Evolutionary conservation across 2,797 vertebrate genomes (phyloP).

Genomic region (Acanthurus leucopareius): DNA sequence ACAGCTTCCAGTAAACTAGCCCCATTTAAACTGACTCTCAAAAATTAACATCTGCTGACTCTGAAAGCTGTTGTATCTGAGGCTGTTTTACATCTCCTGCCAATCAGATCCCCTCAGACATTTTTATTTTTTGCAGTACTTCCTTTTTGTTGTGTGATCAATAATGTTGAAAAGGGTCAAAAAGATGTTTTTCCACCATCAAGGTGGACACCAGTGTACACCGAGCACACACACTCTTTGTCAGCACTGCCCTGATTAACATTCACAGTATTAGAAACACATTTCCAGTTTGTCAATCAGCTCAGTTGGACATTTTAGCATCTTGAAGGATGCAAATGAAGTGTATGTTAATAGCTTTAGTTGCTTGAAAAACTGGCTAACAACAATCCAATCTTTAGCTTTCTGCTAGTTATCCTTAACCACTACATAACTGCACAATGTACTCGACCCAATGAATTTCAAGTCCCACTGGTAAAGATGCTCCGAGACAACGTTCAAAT

Average conservation of each 20-base stretch:
- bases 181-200: not conserved
- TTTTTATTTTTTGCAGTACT: not conserved
- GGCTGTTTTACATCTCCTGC: slow-evolving; percentile 1
- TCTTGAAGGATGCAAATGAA: not conserved
- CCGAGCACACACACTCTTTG: not conserved
- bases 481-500: not conserved
- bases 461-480: not conserved
- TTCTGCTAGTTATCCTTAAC: slow-evolving; percentile 28
- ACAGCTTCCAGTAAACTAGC: not conserved
- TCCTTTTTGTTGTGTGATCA: slow-evolving; percentile 10
- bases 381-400: not conserved
- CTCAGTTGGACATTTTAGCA: not conserved
- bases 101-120: not conserved
- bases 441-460: not conserved
- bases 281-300: not conserved
- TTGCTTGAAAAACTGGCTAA: not conserved
- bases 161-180: not conserved
- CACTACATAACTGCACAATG: slow-evolving; percentile 45
- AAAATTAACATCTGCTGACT: slow-evolving; percentile 20
- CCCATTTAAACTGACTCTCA: not conserved
- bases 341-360: slow-evolving; percentile 3
- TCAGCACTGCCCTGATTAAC: slow-evolving; percentile 10
- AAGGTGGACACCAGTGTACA: not conserved
- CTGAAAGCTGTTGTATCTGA: not conserved
- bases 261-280: slow-evolving; percentile 11